phyloP scores from a whole-genome alignment of 2,113 vertebrate genomes.

The Clarias macrocephalus region DNA sequence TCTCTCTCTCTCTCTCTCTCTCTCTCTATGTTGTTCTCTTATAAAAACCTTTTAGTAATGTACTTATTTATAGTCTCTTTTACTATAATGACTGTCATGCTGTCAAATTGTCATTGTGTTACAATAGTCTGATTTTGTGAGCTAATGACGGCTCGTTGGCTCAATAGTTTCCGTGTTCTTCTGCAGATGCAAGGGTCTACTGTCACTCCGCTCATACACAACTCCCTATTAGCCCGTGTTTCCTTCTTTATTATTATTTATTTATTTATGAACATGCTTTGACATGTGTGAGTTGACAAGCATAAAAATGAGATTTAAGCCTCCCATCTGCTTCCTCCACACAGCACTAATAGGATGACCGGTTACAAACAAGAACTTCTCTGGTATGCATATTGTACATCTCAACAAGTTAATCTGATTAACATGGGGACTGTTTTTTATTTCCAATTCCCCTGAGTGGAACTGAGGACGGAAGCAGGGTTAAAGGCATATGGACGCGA shows the following conservation, averaged over 20 bases:
- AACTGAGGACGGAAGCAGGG: background rate
- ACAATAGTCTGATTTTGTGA: too few relatives aligned
- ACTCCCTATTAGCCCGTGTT: conserved; percentile 39
- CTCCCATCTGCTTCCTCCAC: conserved; percentile 29
- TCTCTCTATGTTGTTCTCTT: too few relatives aligned
- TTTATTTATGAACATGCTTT: conserved; percentile 44
- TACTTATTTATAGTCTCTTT: background rate
- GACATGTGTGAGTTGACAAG: conserved; percentile 54
- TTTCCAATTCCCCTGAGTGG: background rate
- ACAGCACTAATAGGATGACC: conserved; percentile 26
- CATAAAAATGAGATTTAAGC: conserved; percentile 62
- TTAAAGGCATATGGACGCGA: conserved; percentile 43
- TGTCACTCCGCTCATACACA: conserved; percentile 5
- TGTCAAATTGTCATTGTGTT: background rate
- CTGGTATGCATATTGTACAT: conserved; percentile 32
- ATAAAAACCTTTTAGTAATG: background rate
- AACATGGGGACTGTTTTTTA: conserved; percentile 44
- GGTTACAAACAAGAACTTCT: conserved; percentile 34
- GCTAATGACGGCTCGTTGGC: background rate
- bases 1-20: too few relatives aligned
- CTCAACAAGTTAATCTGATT: conserved; percentile 57
- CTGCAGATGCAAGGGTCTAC: background rate
- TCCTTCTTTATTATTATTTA: conserved; percentile 39
- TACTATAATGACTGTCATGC: background rate
- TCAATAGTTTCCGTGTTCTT: background rate